Conservation (phyloP, 2,113 vertebrate genomes). For the Solenodon paradoxus region DNA sequence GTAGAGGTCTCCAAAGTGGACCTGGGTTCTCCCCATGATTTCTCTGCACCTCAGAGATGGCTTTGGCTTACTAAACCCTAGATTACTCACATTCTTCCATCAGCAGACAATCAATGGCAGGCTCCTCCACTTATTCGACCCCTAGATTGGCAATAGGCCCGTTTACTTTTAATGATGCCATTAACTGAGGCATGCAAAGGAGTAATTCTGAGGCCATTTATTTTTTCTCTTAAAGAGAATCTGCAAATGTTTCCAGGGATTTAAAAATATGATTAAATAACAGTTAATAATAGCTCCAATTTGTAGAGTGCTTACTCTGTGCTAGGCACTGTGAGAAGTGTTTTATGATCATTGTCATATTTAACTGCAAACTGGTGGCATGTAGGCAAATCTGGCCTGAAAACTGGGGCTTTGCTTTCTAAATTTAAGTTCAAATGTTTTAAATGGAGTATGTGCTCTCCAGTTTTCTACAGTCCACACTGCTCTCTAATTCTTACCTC, state of each 20-base stretch:
- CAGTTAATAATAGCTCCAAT: constrained; percentile 44
- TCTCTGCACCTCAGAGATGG: not conserved
- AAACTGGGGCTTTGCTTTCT: not conserved
- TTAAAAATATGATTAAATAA: constrained; percentile 51
- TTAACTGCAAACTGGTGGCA: not conserved
- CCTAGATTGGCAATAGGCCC: not conserved
- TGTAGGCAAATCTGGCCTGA: not conserved
- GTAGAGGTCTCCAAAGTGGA: not conserved
- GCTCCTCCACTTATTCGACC: not conserved
- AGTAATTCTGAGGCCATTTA: constrained; percentile 50
- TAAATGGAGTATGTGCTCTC: not conserved
- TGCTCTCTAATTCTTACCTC: not conserved
- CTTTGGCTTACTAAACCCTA: not conserved
- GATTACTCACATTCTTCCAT: not conserved
- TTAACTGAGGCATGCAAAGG: constrained; percentile 41
- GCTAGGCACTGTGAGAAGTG: not conserved
- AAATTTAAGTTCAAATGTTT: not conserved
- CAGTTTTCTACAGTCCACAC: not conserved
- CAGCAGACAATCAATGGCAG: not conserved
- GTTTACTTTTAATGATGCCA: constrained; percentile 45
- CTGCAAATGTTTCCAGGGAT: constrained; percentile 24
- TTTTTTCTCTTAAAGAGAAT: constrained; percentile 52
- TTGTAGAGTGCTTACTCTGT: constrained; percentile 46
- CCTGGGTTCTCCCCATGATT: not conserved
- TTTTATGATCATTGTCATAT: constrained; percentile 39